Evolutionary conservation across 2,113 vertebrate genomes (phyloP).

Genomic region (Nyctereutes procyonoides): DNA sequence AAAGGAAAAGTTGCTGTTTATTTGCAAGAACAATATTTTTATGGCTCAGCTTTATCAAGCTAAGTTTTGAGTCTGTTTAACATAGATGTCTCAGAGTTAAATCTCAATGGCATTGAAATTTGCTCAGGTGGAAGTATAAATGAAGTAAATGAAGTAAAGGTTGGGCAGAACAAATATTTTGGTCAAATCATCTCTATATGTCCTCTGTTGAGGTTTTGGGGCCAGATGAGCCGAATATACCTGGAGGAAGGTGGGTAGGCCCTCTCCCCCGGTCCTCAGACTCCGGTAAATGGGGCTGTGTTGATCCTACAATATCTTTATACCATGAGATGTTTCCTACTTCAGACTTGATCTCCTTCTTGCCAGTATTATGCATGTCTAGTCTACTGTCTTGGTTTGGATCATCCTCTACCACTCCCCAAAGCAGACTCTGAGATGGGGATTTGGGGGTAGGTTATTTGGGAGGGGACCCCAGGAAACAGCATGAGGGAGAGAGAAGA

Average conservation of each 20-base stretch:
- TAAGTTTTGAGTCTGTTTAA: constrained; percentile 71
- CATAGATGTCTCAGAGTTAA: constrained; percentile 69
- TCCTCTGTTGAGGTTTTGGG: background rate
- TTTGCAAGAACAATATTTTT: constrained; percentile 78
- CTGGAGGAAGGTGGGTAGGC: background rate
- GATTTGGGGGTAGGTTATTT: background rate
- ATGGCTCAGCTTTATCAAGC: constrained; percentile 63
- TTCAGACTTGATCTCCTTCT: background rate
- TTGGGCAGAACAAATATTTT: constrained; percentile 46
- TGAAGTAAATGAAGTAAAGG: constrained; percentile 62
- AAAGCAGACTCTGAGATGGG: background rate
- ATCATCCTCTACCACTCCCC: background rate
- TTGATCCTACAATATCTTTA: background rate
- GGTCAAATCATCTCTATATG: background rate
- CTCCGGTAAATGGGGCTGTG: background rate
- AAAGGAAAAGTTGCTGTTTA: constrained; percentile 72
- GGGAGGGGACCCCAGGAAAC: background rate
- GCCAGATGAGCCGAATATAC: background rate
- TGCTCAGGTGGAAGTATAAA: constrained; percentile 57
- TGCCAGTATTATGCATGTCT: background rate
- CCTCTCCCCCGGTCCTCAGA: background rate
- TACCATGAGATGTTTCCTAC: background rate
- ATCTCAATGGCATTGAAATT: constrained; percentile 49
- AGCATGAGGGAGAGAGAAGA: background rate
- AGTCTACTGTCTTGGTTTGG: background rate